phyloP scores from a whole-genome alignment of 2,113 vertebrate species.

The Nasalis larvatus region DNA sequence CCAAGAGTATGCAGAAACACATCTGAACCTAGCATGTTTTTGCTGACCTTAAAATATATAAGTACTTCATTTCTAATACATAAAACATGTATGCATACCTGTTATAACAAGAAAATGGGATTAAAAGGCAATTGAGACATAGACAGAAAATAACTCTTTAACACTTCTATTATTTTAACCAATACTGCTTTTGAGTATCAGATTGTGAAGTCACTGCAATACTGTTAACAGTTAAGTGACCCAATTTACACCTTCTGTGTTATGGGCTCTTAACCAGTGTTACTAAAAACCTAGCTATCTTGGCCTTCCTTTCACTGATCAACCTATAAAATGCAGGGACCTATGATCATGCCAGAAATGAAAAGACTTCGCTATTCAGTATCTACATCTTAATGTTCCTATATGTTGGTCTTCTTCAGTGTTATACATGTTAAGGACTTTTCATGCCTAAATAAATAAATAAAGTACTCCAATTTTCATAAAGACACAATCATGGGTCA shows the following conservation, averaged over 20 bases:
- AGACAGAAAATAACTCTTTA: background rate
- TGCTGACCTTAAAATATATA: background rate
- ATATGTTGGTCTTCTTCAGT: background rate
- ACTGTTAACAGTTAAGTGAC: background rate
- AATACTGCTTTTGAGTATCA: background rate
- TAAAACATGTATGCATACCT: background rate
- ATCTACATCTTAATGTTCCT: background rate
- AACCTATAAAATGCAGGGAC: background rate
- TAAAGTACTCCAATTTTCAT: background rate
- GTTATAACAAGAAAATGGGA: background rate
- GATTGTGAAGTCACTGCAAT: background rate
- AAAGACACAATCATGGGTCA: background rate
- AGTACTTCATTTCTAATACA: slow-evolving; percentile 33
- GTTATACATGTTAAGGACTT: background rate
- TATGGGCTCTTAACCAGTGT: background rate
- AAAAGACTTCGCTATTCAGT: background rate
- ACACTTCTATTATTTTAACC: background rate
- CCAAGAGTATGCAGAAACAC: background rate
- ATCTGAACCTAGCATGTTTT: background rate
- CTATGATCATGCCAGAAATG: background rate
- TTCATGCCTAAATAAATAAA: background rate
- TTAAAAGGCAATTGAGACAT: background rate
- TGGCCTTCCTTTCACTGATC: background rate
- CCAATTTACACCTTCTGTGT: background rate
- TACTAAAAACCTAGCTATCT: background rate